phyloP scores from a whole-genome alignment of 2,797 vertebrate genomes.

The Acrossocheilus fasciatus region DNA sequence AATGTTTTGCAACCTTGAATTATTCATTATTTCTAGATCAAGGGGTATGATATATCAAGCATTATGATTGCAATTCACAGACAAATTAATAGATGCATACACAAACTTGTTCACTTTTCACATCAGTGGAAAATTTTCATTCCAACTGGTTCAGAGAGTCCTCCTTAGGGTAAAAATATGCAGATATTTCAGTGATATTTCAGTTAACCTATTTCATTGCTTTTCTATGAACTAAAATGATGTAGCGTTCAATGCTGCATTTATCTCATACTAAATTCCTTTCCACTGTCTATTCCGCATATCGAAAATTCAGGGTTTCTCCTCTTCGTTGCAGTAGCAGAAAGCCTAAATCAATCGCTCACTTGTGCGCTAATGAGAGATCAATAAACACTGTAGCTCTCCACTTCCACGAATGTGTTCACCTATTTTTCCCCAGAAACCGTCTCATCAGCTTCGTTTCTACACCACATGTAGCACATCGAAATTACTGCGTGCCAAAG shows the following conservation, averaged over 20 bases:
- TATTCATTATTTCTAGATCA: background rate
- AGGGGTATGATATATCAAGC: background rate
- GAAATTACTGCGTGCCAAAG: conserved; percentile 17
- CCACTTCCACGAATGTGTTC: conserved; percentile 14
- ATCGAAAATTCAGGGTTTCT: conserved; percentile 16
- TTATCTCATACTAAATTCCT: background rate
- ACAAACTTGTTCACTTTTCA: background rate
- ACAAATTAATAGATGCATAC: background rate
- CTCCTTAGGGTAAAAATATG: background rate
- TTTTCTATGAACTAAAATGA: background rate
- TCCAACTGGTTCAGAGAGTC: background rate
- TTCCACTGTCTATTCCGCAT: background rate
- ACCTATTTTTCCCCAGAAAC: conserved; percentile 45
- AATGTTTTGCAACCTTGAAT: background rate
- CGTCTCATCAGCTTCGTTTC: conserved; percentile 51
- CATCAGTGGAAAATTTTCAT: background rate
- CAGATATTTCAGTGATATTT: background rate
- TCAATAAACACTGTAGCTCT: conserved; percentile 43
- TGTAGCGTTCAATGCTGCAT: background rate
- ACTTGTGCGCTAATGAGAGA: conserved; percentile 49
- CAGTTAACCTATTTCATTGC: background rate
- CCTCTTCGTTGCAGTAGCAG: conserved; percentile 19
- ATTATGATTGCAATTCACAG: background rate
- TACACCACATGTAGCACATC: conserved; percentile 17
- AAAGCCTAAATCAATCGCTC: conserved; percentile 52